Evolutionary conservation across 2,113 vertebrate genomes (phyloP), one percentile per base, ranked within the genome.

Genomic region (Elaphurus davidianus): DNA sequence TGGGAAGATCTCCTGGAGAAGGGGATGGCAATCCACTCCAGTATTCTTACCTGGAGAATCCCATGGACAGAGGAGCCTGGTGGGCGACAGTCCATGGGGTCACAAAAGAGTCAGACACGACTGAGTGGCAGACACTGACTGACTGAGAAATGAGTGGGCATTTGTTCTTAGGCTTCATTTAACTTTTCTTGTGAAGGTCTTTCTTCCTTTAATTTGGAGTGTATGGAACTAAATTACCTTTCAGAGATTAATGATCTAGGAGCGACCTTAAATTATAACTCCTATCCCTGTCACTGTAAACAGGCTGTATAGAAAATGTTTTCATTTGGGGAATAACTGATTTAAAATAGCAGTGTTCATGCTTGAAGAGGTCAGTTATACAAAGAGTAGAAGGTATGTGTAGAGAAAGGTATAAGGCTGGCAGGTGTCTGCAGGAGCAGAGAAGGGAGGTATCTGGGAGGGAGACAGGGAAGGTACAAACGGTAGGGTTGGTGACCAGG

Each of bases 221-320:
- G 14, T 91, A 1, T 81, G 14, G 8, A 43, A 57, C 62, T 60
- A 30, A 92, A 43, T 90, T 54, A 86, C 33, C 30, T 97, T 93
- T 97, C 86, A 96, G 84, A 94, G 67, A 57, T 82, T 33, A 92
- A 43, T 59, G 78, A 47, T 89, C 12, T 64, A n/a, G 62, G 91
- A 88, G 21, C 76, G 40, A 57, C 11, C 55, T 86, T 84, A 76
- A 86, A 47, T 84, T 85, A 11, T 89, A 88, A 89, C 64, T 62
- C 76, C 13, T 88, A 3, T 79, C 27, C 7, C 30, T 92, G 10
- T 79, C 21, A 81, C 54, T 82, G 27, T 94, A 86, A 81, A 82
- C 6, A 94, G 25, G 7, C n/a, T 71, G 43, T 40, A 52, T 96
- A 47, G 28, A 33, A 55, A 79, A 54, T 62, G 64, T 45, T 92